Evolutionary conservation across 2,797 vertebrate genomes (phyloP), one percentile per base, ranked within the genome.

Genomic region (Vultur gryphus): DNA sequence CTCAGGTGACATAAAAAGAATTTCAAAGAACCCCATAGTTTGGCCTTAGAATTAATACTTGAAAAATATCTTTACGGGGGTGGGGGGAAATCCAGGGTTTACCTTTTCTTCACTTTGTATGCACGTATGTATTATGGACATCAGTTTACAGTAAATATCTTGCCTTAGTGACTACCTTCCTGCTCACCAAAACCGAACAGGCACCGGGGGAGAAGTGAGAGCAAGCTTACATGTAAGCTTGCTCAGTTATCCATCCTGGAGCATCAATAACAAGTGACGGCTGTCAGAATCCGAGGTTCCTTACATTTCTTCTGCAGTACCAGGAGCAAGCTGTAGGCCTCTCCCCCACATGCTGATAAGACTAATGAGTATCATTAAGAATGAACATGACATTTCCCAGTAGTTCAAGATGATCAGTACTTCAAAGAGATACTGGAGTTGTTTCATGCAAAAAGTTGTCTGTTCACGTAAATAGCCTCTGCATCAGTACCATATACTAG

Each of bases 401-500:
- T 4, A 62, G 58, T 44, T 92, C 71, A 57, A 67, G 52, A 20
- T 72, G 87, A 57, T 44, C 59, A 48, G 24, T 29, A 64, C 67
- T 92, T 79, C 44, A 24, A 58, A 55, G 62, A 17, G 39, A 78
- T 29, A 41, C 41, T 14, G 17, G 7, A 84, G 58, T 49, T 25
- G 19, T 72, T 88, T 98, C 95, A 98, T 48, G 98, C 93, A 94
- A 98, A 98, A 73, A 98, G 96, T 37, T 98, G 98, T 97, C 98
- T 99, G 95, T 99, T 99, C 86, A 99, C 98, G 83, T 99, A 99
- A 97, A 99, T 98, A 24, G 99, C 99, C 97, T 99, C 99, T 86
- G 99, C 98, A 7, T 99, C 99, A 19, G 99, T 99, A 90, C 99
- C 99, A 66, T 99, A 99, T 15, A 99, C 99, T 33, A 99, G 98